These are phyloP conservation scores for Laspeyria flexula DNA, from an alignment of 2,888 invertebrate genomes.

Conservation along the genomic window DNA sequence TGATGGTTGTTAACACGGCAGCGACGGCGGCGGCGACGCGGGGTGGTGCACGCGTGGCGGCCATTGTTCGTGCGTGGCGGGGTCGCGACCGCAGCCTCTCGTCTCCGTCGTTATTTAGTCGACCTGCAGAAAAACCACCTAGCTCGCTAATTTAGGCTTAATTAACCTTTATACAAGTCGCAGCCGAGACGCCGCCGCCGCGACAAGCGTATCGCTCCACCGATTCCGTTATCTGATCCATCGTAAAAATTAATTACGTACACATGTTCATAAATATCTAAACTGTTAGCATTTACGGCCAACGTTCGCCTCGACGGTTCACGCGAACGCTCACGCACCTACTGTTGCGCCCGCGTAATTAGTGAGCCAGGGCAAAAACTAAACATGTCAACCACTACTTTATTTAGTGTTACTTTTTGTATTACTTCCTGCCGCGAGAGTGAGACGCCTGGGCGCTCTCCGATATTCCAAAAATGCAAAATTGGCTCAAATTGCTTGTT, in stretches of 20 bases:
- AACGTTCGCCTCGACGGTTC: constrained; percentile 69
- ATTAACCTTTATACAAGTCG: constrained; percentile 71
- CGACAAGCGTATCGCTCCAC: constrained; percentile 79
- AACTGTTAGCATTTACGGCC: constrained; percentile 79
- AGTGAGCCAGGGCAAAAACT: constrained; percentile 71
- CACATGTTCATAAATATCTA: constrained; percentile 85
- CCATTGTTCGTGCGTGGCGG: constrained; percentile 54
- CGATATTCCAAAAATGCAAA: constrained; percentile 82
- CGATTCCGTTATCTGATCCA: constrained; percentile 80
- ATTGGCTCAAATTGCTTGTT: constrained; percentile 85
- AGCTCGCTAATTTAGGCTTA: constrained; percentile 63
- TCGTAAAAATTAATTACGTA: constrained; percentile 85
- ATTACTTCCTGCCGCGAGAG: constrained; percentile 77
- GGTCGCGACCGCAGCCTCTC: constrained; percentile 51
- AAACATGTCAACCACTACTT: constrained; percentile 79
- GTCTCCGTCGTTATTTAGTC: constrained; percentile 49
- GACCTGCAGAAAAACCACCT: constrained; percentile 56
- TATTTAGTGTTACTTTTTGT: constrained; percentile 81
- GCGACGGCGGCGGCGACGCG: constrained; percentile 26
- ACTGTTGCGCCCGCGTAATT: constrained; percentile 66
- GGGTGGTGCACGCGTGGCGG: constrained; percentile 33
- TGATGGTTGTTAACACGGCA: constrained; percentile 59
- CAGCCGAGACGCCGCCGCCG: constrained; percentile 59
- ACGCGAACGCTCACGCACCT: constrained; percentile 72
- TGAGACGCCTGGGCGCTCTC: constrained; percentile 76